Evolutionary conservation across 1,140 invertebrate genomes (phyloP), one percentile per base, ranked within the genome.

Genomic region (Hypothenemus hampei): DNA sequence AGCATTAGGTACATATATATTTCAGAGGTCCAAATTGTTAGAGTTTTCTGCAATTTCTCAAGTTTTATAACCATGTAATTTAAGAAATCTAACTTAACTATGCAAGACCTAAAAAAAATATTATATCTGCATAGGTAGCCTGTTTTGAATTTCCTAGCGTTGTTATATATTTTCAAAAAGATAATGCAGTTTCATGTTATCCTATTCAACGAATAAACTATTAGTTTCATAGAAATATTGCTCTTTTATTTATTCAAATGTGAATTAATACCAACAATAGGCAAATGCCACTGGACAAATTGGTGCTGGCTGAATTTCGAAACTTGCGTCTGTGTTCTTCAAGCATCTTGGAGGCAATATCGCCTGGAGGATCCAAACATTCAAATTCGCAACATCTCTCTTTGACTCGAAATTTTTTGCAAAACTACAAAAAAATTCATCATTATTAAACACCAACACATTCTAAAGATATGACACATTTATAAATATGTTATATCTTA

Each of bases 361-460:
- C 78, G 0, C 79, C 81, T 0, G 80, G 80, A 1, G 80, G 80
- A 70, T 87, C 83, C 33, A 87, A 75, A 64, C 85, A 87, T 64
- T 86, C 81, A 64, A 87, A 87, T 60, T 87, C 84, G 66, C 85
- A 87, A 69, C 85, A 87, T 23, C 82, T 75, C 67, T 85, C 81
- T 23, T 84, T 84, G 20, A 86, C 83, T 18, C 83, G 77, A 65
- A 86, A 87, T 65, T 79, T 83, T 68, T 85, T 85, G 72, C 85
- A 87, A 75, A 81, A 85, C 85, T 87, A 74, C 35, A 66, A 64
- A 33, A 20, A 11, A 37, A 11, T 37, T 37, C 4, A 13, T 11
- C 26, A 8, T 13, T 13, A 31, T 13, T 31, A 1, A 13, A 31
- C 13, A 8, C 26, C 13, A 1, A 11, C 13, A 7, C 26, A 11